Conservation (phyloP, 2,113 vertebrate genomes). For the Coptodon rendalli region DNA sequence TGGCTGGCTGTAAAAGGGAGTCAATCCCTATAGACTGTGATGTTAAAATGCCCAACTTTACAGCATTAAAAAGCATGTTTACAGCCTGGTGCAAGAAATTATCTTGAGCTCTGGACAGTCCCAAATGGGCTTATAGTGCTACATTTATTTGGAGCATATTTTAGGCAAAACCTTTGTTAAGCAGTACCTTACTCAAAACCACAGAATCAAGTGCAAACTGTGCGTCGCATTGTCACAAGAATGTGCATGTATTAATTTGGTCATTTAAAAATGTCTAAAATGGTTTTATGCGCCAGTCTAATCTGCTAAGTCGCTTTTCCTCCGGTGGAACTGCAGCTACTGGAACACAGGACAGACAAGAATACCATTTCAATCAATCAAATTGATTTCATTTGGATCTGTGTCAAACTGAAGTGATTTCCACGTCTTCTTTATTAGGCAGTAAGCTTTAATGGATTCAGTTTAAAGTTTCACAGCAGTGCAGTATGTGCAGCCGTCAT, state of each 20-base stretch:
- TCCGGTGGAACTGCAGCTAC: neutral
- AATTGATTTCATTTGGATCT: neutral
- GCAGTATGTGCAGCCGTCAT: neutral
- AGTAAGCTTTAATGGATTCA: neutral
- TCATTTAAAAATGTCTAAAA: neutral
- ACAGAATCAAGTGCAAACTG: no score
- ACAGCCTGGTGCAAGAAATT: neutral
- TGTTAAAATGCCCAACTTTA: neutral
- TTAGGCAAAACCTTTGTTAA: neutral
- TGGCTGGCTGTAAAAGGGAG: neutral
- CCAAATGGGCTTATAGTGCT: neutral
- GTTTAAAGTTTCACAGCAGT: neutral
- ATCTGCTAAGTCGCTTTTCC: neutral
- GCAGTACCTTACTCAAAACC: no score
- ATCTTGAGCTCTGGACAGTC: neutral
- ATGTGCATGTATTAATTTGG: neutral
- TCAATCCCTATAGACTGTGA: neutral
- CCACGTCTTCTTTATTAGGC: neutral
- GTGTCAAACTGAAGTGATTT: neutral
- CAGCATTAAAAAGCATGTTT: neutral
- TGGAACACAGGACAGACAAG: neutral
- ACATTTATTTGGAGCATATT: neutral
- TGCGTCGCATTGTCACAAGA: neutral
- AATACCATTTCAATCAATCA: neutral
- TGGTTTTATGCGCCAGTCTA: neutral